phyloP scores from a whole-genome alignment of 1,140 invertebrate genomes.

The Vollenhovia emeryi region DNA sequence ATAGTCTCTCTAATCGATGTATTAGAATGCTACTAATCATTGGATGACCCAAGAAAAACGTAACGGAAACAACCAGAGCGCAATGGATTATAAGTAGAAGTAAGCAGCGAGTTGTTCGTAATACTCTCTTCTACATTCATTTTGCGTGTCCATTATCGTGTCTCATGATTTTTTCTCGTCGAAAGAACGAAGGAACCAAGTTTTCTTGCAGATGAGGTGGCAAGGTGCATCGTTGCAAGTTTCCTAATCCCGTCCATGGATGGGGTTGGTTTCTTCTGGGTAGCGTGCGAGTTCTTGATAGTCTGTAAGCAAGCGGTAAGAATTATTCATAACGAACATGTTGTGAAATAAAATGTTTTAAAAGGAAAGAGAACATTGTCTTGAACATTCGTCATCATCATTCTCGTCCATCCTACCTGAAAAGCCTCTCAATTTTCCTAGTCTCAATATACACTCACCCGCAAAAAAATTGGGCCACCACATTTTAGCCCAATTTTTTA shows the following conservation, averaged over 20 bases:
- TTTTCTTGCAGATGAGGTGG: constrained; percentile 47
- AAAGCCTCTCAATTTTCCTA: not conserved
- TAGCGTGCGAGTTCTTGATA: not conserved
- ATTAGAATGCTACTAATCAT: not conserved
- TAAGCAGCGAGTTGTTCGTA: not conserved
- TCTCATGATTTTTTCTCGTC: constrained; percentile 22
- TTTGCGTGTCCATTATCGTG: not conserved
- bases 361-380: not conserved
- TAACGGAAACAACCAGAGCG: not conserved
- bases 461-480: no score
- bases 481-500: no score
- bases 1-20: not conserved
- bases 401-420: not conserved
- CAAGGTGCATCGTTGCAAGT: constrained; percentile 42
- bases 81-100: constrained; percentile 9
- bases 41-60: no score
- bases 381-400: constrained; percentile 7
- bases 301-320: constrained; percentile 37
- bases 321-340: constrained; percentile 6
- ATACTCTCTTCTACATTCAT: constrained; percentile 34
- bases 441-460: not conserved
- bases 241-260: constrained; percentile 31
- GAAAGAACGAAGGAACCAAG: constrained; percentile 17
- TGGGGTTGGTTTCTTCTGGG: not conserved
- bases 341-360: constrained; percentile 38